Conservation (phyloP, 35 echinoderm and acorn worm species). For the Ptychodera flava region DNA sequence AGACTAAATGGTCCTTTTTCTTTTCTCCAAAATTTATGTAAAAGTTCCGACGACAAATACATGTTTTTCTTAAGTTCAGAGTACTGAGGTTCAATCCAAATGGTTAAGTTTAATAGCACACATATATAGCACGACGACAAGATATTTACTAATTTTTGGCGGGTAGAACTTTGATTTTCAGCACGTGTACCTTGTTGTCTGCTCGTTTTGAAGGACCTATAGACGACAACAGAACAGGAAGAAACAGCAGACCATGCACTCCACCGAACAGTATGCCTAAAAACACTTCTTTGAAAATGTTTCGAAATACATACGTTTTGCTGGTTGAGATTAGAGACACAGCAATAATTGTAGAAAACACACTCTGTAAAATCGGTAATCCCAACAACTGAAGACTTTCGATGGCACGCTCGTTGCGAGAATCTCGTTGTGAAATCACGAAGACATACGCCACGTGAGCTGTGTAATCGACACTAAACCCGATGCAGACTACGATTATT, state of each 20-base stretch:
- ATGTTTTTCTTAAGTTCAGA: no score
- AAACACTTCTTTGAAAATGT: constrained; percentile 47
- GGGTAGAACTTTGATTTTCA: no score
- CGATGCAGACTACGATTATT: not conserved
- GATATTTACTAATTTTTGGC: no score
- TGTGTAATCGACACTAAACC: not conserved
- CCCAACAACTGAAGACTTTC: constrained; percentile 24
- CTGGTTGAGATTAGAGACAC: constrained; percentile 13
- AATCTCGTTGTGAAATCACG: not conserved
- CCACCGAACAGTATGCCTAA: constrained; percentile 38
- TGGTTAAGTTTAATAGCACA: no score
- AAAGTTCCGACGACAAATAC: no score
- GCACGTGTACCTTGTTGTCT: no score
- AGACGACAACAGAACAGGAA: constrained; percentile 20
- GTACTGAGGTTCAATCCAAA: no score
- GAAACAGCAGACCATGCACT: constrained; percentile 35
- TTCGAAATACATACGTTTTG: constrained; percentile 32
- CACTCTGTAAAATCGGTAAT: constrained; percentile 50
- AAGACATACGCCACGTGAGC: not conserved
- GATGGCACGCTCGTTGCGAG: not conserved
- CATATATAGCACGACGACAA: no score
- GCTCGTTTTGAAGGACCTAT: not conserved
- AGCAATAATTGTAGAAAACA: constrained; percentile 34
- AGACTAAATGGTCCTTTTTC: no score
- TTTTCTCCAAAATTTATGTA: no score